phyloP scores from a whole-genome alignment of 2,113 vertebrate species.

The Hepsetus odoe region DNA sequence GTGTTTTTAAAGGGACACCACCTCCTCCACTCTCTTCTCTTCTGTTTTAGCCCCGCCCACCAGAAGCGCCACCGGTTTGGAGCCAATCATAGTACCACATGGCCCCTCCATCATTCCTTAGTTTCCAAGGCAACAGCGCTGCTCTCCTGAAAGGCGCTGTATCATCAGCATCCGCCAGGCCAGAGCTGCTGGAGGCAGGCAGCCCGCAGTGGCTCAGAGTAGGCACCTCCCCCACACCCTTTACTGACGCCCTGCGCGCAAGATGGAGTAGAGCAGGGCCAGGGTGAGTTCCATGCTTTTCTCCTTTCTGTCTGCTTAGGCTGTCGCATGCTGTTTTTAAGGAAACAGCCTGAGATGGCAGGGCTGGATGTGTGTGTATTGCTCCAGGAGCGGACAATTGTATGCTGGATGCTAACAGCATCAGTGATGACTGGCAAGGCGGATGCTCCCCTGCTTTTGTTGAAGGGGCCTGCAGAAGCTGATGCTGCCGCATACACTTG shows the following conservation, averaged over 20 bases:
- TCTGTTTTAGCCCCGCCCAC: conserved; percentile 54
- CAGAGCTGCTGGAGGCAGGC: conserved; percentile 76
- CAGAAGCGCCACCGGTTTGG: conserved; percentile 72
- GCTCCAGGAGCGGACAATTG: conserved; percentile 55
- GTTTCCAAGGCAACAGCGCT: conserved; percentile 92
- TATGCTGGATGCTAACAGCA: conserved; percentile 49
- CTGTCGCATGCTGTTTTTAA: conserved; percentile 59
- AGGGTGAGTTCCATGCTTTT: conserved; percentile 81
- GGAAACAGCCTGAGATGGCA: conserved; percentile 11
- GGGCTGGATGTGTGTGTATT: conserved; percentile 40
- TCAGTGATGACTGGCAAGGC: conserved; percentile 32
- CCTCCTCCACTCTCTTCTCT: conserved; percentile 55
- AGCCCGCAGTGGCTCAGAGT: conserved; percentile 87
- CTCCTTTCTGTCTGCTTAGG: conserved; percentile 53
- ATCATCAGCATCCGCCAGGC: conserved; percentile 81
- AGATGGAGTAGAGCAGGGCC: conserved; percentile 81
- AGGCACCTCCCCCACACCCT: conserved; percentile 81
- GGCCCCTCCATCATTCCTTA: conserved; percentile 89
- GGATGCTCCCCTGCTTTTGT: conserved; percentile 44
- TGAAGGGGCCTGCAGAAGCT: conserved; percentile 45
- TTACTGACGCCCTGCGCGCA: conserved; percentile 83
- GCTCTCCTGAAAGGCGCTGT: conserved; percentile 92
- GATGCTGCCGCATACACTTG: conserved; percentile 45
- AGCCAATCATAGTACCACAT: conserved; percentile 86
- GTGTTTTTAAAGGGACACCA: not conserved